Evolutionary conservation across 1,140 invertebrate species (phyloP), one percentile per base, ranked within the genome.

Genomic region (Pseudachorutes palmiensis): DNA sequence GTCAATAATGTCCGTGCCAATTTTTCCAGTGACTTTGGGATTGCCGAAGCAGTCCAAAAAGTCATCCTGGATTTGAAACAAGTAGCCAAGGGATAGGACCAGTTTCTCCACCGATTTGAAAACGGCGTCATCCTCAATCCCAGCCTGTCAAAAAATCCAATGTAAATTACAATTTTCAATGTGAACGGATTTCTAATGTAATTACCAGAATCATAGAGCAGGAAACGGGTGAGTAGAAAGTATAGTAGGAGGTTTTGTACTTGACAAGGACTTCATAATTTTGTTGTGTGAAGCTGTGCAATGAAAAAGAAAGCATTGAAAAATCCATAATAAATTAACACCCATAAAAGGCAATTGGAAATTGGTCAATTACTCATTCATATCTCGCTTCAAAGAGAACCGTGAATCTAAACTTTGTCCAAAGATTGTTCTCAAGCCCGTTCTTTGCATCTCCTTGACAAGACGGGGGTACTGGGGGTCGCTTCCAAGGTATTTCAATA

Each of bases 11-110:
- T 63, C 61, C 2, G 86, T 94, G 26, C 83, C 84, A 28, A 84
- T 78, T 74, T 86, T 86, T 5, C 85, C 85, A 24, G 82, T 84
- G 2, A 83, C 77, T 41, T 76, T 75, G 19, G 81, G 78, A 73
- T 84, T 79, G 1, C 84, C 85, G 77, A 79, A 87, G 65, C 82
- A 84, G 73, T 87, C 85, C 29, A 86, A 72, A 67, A 79, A 85
- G 72, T 87, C 85, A 76, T 86, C 88, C 81, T 91, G 91, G 36
- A 96, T 89, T 86, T 98, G 95, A 76, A 90, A 98, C 76, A 94
- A 94, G 74, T 92, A 87, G 26, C 96, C 95, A 86, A 98, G 95
- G 80, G 95, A 87, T 30, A 97, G 77, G 0, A 97, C 78, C 75
- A 98, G 92, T 0, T 84, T 88, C 78, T 91, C 91, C 0, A 90